These are phyloP conservation scores for Aplocera efformata DNA, from an alignment of 2,888 invertebrate species.

Conservation along the genomic window DNA sequence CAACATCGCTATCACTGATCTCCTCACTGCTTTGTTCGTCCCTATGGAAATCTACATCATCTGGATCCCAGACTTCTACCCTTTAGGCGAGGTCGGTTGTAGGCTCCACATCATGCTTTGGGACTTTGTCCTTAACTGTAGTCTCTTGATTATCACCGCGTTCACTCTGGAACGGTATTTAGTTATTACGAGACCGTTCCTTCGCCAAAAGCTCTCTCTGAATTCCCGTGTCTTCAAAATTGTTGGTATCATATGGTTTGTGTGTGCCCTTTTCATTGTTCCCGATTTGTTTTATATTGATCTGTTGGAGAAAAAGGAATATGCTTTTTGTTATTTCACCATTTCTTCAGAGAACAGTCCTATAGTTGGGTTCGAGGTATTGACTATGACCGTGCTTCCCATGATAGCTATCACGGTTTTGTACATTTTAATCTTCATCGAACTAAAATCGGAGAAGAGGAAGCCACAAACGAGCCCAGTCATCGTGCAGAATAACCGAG, in stretches of 20 bases:
- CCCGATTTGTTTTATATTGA: conserved; percentile 80
- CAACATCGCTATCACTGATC: conserved; percentile 87
- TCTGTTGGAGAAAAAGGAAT: conserved; percentile 54
- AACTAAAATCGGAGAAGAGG: conserved; percentile 81
- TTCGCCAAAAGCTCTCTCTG: conserved; percentile 88
- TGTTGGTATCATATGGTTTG: conserved; percentile 85
- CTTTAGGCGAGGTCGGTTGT: conserved; percentile 89
- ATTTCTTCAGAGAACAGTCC: conserved; percentile 49
- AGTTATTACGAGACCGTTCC: conserved; percentile 91
- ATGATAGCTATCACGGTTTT: conserved; percentile 90
- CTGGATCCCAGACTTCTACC: conserved; percentile 87
- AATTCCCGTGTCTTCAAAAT: conserved; percentile 89
- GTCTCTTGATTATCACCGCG: conserved; percentile 90
- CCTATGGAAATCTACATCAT: conserved; percentile 89
- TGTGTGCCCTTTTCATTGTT: conserved; percentile 85
- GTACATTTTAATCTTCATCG: conserved; percentile 87
- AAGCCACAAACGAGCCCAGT: conserved; percentile 74
- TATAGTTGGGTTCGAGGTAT: conserved; percentile 80
- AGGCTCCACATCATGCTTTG: conserved; percentile 86
- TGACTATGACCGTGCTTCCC: conserved; percentile 90
- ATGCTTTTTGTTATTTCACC: conserved; percentile 59
- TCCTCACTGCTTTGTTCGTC: conserved; percentile 85
- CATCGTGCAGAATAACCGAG: conserved; percentile 60
- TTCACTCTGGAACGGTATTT: conserved; percentile 93
- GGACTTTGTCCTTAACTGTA: conserved; percentile 90